phyloP scores from a whole-genome alignment of 2,113 vertebrate genomes.

The Numenius arquata region DNA sequence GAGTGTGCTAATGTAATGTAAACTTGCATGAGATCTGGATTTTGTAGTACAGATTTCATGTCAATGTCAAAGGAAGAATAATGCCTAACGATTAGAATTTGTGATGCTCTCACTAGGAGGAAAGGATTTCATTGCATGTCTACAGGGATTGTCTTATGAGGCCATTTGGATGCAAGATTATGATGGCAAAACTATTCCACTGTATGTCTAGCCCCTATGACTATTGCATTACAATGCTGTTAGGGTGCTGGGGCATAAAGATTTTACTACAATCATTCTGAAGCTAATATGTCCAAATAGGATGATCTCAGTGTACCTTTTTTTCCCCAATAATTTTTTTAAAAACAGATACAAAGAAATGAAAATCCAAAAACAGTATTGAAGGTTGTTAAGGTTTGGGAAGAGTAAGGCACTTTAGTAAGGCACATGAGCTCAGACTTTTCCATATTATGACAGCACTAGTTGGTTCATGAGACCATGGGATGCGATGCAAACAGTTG shows the following conservation, averaged over 20 bases:
- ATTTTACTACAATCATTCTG: conserved; percentile 28
- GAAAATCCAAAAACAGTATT: neutral
- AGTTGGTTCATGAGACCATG: neutral
- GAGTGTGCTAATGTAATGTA: neutral
- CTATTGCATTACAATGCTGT: conserved; percentile 45
- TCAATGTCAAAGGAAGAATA: conserved; percentile 55
- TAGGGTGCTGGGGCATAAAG: conserved; percentile 26
- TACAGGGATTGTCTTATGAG: conserved; percentile 59
- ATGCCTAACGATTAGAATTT: conserved; percentile 52
- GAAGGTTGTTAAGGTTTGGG: neutral
- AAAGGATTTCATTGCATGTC: conserved; percentile 55
- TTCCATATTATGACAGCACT: neutral
- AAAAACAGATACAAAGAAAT: neutral
- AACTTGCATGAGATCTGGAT: neutral
- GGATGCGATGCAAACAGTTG: neutral
- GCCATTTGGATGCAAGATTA: conserved; percentile 60
- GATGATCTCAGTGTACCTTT: neutral
- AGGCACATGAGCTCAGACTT: neutral
- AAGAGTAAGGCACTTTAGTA: neutral
- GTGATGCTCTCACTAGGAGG: conserved; percentile 37
- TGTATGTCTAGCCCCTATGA: conserved; percentile 39
- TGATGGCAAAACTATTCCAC: conserved; percentile 52
- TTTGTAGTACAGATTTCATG: neutral
- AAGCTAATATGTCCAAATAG: neutral
- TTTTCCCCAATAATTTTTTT: neutral